These are phyloP conservation scores for Crotophaga sulcirostris DNA, from an alignment of 2,113 vertebrate genomes.

Conservation along the genomic window DNA sequence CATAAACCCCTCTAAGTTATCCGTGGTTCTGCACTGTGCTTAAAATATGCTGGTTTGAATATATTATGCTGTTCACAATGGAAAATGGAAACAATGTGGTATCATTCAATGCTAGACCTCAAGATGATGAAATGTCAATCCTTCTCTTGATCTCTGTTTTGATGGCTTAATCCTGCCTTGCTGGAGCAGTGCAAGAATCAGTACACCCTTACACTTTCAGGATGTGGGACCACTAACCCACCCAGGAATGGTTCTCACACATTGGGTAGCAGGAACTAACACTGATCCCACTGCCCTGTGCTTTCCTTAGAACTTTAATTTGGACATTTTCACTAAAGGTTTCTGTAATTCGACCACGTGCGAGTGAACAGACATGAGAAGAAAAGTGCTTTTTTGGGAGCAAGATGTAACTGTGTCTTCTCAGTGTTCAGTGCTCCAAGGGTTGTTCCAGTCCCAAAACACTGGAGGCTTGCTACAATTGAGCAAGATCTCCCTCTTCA, in stretches of 20 bases:
- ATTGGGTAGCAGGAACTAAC: not conserved
- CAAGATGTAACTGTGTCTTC: not conserved
- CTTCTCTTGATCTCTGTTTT: not conserved
- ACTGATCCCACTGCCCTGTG: not conserved
- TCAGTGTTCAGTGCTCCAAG: not conserved
- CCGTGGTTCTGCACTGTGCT: not conserved
- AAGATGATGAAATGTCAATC: not conserved
- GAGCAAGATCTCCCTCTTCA: not conserved
- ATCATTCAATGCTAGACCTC: not conserved
- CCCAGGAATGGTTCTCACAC: not conserved
- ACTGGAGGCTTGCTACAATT: not conserved
- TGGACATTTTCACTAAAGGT: not conserved
- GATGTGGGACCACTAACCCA: not conserved
- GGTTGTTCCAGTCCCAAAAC: not conserved
- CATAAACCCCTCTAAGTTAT: not conserved
- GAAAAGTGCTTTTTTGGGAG: not conserved
- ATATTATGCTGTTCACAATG: not conserved
- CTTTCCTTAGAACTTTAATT: not conserved
- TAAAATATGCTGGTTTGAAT: not conserved
- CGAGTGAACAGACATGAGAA: fast-evolving
- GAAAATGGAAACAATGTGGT: not conserved
- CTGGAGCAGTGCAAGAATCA: not conserved
- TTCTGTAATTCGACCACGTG: not conserved
- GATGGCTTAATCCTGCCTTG: not conserved
- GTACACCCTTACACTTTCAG: not conserved